phyloP scores from a whole-genome alignment of 2,113 vertebrate genomes.

The Rhegmatorhina hoffmannsi region DNA sequence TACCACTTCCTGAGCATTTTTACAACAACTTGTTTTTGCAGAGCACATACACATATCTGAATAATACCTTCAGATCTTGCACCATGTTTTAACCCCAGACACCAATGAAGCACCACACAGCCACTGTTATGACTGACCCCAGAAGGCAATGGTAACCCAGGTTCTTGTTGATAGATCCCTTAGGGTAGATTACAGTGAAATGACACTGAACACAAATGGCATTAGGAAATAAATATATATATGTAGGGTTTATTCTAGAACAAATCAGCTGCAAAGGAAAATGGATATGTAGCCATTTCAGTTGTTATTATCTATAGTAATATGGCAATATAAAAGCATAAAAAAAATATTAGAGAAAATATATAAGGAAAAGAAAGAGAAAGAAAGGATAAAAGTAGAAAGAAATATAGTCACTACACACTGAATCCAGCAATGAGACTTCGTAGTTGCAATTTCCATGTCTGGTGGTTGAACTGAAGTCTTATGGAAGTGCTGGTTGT shows the following conservation, averaged over 20 bases:
- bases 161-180: background rate
- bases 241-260: background rate
- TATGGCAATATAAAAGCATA: background rate
- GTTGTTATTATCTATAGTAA: background rate
- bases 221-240: no score
- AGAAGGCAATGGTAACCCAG: background rate
- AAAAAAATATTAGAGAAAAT: background rate
- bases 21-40: background rate
- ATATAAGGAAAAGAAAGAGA: background rate
- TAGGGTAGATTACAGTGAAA: background rate
- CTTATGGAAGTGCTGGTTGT: background rate
- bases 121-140: no score
- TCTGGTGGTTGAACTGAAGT: background rate
- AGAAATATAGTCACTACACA: no score
- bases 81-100: background rate
- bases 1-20: background rate
- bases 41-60: background rate
- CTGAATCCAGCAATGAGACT: background rate
- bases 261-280: background rate
- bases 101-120: background rate
- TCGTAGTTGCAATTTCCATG: background rate
- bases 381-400: background rate
- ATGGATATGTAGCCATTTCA: background rate
- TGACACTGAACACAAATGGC: background rate
- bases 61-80: background rate